Evolutionary conservation across 2,797 vertebrate species (phyloP), one percentile per base, ranked within the genome.

Genomic region (Podarcis lilfordi): DNA sequence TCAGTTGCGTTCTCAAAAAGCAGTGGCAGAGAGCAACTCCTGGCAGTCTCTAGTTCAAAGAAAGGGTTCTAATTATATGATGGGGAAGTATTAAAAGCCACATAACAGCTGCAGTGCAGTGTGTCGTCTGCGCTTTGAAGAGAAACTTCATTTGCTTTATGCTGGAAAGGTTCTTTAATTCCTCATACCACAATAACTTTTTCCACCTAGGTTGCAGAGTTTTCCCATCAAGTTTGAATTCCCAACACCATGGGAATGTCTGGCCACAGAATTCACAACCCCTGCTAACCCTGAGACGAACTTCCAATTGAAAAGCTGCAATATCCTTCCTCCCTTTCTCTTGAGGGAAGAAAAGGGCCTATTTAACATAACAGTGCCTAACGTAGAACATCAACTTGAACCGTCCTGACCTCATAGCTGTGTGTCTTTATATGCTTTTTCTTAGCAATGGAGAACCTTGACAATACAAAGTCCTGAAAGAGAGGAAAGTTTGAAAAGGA

Each of bases 301-400:
- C 92, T 92, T 92, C 82, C 86, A 1, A 0, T 40, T 93, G 87
- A 87, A 94, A 94, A 93, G 79, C 90, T 91, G 82, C 37, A 87
- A 88, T 93, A 64, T 61, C 3, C 55, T 50, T 37, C 55, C 27
- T 81, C 59, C 37, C 13, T 37, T 75, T 29, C 45, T 86, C 69
- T 86, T 5, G 21, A 10, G 64, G 77, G 23, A 87, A 91, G 91
- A 91, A 94, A 94, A 92, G 93, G 76, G 61, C 89, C 90, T 95
- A 5, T 93, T 96, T 95, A 95, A 85, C 86, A 95, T 96, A 95
- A 96, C 92, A 95, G 91, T 95, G 82, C 80, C 29, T 92, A 93
- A 91, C 89, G 88, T 92, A 94, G 93, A 93, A 94, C 94, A 92
- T 95, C 94, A 96, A 94, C 94, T 96, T 96, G 95, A 96, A 96